Percentiles rank a stretch among this genome's conserved stretches.
Evolutionary conservation across 1,140 invertebrate genomes (phyloP).

Genomic region (Subanguina moxae): DNA sequence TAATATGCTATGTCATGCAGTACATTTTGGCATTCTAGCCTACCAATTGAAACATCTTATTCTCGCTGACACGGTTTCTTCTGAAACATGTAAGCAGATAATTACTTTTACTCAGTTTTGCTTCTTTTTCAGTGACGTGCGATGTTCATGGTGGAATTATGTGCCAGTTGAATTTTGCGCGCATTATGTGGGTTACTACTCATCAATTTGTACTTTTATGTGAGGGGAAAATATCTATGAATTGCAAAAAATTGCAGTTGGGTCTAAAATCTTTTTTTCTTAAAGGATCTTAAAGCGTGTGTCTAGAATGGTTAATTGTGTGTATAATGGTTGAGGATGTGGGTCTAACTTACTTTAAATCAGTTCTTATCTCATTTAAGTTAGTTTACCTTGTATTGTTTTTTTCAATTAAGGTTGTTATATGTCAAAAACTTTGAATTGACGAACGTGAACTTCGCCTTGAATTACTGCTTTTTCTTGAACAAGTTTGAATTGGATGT

Average conservation of each 20-base stretch:
- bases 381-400: no score
- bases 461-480: conserved; percentile 55
- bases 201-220: neutral
- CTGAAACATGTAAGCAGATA: conserved; percentile 18
- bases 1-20: conserved; percentile 34
- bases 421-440: conserved; percentile 56
- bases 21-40: conserved; percentile 49
- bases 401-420: conserved; percentile 18
- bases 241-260: no score
- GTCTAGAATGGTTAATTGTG: no score
- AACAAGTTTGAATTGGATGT: conserved; percentile 40
- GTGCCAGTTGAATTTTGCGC: conserved; percentile 52
- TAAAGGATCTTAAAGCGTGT: no score
- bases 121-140: conserved; percentile 45
- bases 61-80: conserved; percentile 25
- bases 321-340: no score
- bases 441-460: conserved; percentile 41
- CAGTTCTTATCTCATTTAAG: no score
- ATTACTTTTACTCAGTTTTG: neutral
- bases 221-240: no score
- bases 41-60: conserved; percentile 41
- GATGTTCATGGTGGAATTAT: conserved; percentile 39
- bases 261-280: no score
- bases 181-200: conserved; percentile 25
- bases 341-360: no score